Conservation (phyloP, 2,888 invertebrate genomes). For the Apamea monoglypha region DNA sequence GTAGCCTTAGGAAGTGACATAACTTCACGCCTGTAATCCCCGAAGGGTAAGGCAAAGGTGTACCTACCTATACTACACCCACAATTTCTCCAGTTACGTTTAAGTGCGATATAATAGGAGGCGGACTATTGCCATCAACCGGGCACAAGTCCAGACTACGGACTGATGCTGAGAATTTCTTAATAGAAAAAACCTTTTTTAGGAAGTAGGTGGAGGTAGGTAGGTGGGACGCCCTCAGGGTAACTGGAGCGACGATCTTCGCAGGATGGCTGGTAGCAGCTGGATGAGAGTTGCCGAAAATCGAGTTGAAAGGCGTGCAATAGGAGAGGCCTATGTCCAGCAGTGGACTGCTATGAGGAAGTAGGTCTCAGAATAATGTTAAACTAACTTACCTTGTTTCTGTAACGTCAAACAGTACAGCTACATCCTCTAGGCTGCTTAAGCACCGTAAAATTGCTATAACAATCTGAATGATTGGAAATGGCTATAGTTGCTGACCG, state of each 20-base stretch:
- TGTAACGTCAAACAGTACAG: not conserved
- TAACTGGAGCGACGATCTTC: too few species aligned
- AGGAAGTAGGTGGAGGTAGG: too few species aligned
- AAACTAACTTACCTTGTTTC: not conserved
- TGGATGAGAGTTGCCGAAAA: too few species aligned
- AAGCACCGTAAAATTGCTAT: slow-evolving; percentile 45
- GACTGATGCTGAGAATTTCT: not conserved
- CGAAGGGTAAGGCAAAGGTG: not conserved
- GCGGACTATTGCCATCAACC: too few species aligned
- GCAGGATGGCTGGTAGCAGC: too few species aligned
- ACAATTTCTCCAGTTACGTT: not conserved
- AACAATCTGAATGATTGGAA: slow-evolving; percentile 39
- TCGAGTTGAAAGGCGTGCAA: too few species aligned
- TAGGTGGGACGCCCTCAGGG: too few species aligned
- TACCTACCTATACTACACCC: not conserved
- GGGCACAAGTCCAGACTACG: not conserved
- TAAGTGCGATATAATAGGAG: not conserved
- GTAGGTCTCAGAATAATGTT: slow-evolving; percentile 3
- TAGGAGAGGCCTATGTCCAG: too few species aligned
- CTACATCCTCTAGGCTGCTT: slow-evolving; percentile 37
- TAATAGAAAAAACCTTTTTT: not conserved
- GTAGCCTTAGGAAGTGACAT: too few species aligned
- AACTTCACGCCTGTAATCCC: too few species aligned
- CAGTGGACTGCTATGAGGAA: too few species aligned
- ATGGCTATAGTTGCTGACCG: slow-evolving; percentile 4